Conservation (phyloP, 2,888 invertebrate genomes). For the Polymixis flavicincta region DNA sequence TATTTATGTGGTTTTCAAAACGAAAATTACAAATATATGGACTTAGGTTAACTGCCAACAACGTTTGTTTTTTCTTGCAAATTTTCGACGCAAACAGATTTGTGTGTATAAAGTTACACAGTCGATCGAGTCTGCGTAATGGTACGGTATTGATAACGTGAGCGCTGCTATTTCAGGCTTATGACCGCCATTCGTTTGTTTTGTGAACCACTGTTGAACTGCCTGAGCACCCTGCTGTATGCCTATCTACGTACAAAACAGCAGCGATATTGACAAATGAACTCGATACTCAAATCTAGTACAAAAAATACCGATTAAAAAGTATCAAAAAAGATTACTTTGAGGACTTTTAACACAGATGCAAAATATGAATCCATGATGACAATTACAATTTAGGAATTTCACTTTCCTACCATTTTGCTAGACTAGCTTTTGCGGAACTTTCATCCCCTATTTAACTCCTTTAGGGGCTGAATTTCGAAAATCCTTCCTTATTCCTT, state of each 20-base stretch:
- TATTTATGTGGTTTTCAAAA: neutral
- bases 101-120: conserved; percentile 34
- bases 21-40: neutral
- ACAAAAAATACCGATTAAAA: neutral
- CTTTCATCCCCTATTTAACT: too few relatives aligned
- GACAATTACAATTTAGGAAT: neutral
- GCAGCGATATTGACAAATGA: neutral
- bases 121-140: conserved; percentile 23
- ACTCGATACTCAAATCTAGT: neutral
- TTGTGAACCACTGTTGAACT: conserved; percentile 29
- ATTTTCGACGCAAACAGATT: conserved; percentile 28
- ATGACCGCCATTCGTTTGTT: conserved; percentile 43
- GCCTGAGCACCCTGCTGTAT: neutral
- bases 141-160: conserved; percentile 30
- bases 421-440: too few relatives aligned
- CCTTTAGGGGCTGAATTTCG: too few relatives aligned
- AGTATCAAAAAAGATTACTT: neutral
- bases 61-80: neutral
- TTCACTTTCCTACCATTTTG: neutral
- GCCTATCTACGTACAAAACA: neutral
- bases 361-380: neutral
- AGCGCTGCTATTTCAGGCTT: conserved; percentile 51
- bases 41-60: neutral
- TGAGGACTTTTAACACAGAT: neutral
- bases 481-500: too few relatives aligned